Percentiles rank a stretch among this genome's conserved stretches.
Conservation (phyloP, 37 sponge, comb jelly and placozoan species). For the Ephydatia muelleri region DNA sequence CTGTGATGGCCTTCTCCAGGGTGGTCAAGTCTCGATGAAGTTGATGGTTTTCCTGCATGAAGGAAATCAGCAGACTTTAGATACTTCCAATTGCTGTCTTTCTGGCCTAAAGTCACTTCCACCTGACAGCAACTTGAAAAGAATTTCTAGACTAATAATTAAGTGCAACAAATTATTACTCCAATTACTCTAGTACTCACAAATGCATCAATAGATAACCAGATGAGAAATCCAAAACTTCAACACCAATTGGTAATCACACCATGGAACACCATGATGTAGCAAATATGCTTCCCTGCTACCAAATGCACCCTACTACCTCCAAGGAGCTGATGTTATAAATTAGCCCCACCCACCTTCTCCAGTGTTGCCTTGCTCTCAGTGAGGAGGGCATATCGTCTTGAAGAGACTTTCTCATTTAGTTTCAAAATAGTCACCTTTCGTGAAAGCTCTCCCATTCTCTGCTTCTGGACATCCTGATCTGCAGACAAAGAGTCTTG, state of each 20-base stretch:
- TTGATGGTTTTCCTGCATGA: constrained; percentile 25
- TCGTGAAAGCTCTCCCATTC: constrained; percentile 42
- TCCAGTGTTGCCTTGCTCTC: constrained; percentile 21
- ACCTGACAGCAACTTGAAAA: too few relatives aligned
- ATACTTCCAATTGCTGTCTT: neutral
- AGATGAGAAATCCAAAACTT: too few relatives aligned
- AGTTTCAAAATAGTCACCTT: constrained; percentile 39
- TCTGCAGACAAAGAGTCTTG: constrained; percentile 29
- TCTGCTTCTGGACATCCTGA: constrained; percentile 16
- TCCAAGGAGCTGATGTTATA: too few relatives aligned
- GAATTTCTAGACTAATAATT: too few relatives aligned
- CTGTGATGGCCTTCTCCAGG: constrained; percentile 39
- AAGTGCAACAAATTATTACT: too few relatives aligned
- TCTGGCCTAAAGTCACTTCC: neutral
- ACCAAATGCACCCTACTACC: too few relatives aligned
- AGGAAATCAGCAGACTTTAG: too few relatives aligned
- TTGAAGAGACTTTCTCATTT: constrained; percentile 20
- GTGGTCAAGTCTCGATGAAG: constrained; percentile 7
- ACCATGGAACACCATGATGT: too few relatives aligned
- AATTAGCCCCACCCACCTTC: constrained; percentile 16
- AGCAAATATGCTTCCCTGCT: too few relatives aligned
- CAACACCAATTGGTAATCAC: too few relatives aligned
- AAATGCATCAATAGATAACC: too few relatives aligned
- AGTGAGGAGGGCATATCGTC: constrained; percentile 12
- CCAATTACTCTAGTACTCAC: too few relatives aligned